phyloP scores from a whole-genome alignment of 2,888 invertebrate species.

The Leptura quadrifasciata region DNA sequence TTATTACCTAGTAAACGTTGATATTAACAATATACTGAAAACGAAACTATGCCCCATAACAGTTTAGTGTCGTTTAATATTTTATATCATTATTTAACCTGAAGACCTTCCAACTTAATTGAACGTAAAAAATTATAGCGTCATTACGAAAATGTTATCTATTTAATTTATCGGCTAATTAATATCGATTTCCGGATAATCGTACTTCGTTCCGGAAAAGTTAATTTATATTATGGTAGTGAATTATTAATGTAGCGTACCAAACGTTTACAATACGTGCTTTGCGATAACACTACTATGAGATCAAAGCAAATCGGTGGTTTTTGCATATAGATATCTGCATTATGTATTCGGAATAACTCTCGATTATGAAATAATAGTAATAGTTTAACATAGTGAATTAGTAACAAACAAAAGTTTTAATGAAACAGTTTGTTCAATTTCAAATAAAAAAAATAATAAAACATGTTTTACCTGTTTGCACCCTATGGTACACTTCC shows the following conservation, averaged over 20 bases:
- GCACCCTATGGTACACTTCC: too few species aligned
- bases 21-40: slow-evolving; percentile 2
- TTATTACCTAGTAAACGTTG: not conserved
- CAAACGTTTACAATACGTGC: not conserved
- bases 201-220: not conserved
- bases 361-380: not conserved
- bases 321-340: not conserved
- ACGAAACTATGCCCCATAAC: not conserved
- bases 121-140: not conserved
- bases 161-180: slow-evolving; percentile 2
- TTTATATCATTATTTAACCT: slow-evolving; percentile 13
- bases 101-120: not conserved
- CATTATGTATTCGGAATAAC: not conserved
- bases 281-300: not conserved
- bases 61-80: not conserved
- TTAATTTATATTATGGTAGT: not conserved
- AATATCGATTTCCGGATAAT: not conserved
- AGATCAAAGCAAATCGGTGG: not conserved
- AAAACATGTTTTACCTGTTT: too few species aligned
- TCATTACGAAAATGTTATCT: not conserved
- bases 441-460: too few species aligned
- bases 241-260: not conserved
- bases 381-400: not conserved
- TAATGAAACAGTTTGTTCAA: too few species aligned
- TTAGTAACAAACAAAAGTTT: not conserved